Conservation (phyloP, 2,113 vertebrate species). For the Halichoeres trimaculatus region DNA sequence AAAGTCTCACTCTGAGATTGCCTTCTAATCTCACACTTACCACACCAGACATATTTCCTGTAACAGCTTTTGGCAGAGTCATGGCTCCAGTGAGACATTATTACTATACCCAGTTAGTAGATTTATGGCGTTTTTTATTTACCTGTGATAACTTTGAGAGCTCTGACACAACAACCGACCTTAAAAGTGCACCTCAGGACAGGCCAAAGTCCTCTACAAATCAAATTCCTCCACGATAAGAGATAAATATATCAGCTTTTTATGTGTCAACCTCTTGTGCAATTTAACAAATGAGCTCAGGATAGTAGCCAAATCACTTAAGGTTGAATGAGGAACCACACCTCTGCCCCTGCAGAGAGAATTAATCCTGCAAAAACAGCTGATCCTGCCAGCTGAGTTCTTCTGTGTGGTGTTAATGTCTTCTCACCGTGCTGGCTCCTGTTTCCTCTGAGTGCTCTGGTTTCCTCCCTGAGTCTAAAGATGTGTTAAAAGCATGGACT, state of each 20-base stretch:
- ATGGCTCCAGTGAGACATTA: no score
- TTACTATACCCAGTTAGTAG: background rate
- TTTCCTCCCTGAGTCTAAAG: slow-evolving; percentile 20
- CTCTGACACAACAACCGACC: background rate
- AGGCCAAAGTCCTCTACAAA: background rate
- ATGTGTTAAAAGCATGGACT: background rate
- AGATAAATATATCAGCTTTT: background rate
- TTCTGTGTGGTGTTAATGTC: background rate
- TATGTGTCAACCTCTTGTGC: background rate
- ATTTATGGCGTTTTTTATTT: background rate
- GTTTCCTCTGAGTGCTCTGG: slow-evolving; percentile 2
- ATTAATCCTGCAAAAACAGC: background rate
- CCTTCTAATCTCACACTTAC: no score
- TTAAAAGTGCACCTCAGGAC: background rate
- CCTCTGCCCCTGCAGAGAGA: background rate
- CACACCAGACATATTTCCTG: no score
- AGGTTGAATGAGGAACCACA: background rate
- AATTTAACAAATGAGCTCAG: background rate
- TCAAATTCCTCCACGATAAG: background rate
- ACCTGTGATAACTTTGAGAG: background rate
- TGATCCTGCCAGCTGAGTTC: background rate
- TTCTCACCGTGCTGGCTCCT: background rate
- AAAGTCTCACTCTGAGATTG: no score
- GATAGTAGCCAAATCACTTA: background rate
- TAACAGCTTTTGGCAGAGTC: no score